Base-by-base conservation (phyloP, 2,113 vertebrate genomes). In the Heterochromis multidens region DNA sequence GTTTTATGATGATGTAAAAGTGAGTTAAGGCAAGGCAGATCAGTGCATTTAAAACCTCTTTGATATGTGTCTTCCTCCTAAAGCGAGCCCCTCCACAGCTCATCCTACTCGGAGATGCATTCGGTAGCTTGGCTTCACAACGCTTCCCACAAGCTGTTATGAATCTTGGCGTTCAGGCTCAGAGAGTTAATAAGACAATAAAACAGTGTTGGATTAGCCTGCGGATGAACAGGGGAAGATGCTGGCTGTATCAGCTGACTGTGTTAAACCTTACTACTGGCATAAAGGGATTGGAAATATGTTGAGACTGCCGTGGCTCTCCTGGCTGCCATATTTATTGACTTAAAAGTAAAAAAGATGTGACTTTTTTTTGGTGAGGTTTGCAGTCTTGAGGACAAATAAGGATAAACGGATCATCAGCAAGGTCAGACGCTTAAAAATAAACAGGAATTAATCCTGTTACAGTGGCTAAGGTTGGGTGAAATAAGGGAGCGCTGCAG, bases 1-100 rank as follows among this genome's bases (percentile, higher is more conserved):
- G 93, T 88, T 94, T 95, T 93, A 94, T 87, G 92, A 92, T 94
- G 90, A 94, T 94, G 90, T 87, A 89, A 91, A 89, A 94, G 86
- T 88, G 93, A 92, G 90, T 93, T 93, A 91, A 92, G 86, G 78
- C 83, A 80, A 54, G 49, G 62, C 61, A 77, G 91, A 94, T 92
- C 87, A 86, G 88, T 91, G 90, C 84, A 23, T 92, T 91, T 92
- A 93, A 93, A 92, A 56, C 80, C 81, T 79, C 87, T 90, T 61
- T 90, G 87, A 91, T 90, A 81, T 70, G 88, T 72, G 67, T 79
- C 84, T 80, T 88, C 83, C 84, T 81, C 23, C 72, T 27, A 6
- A 3, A 80, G 37, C 11, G 5, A 59, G 37, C 13, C 77, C 61
- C 56, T 37, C 74, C 74, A 43, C 23, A 4, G n/a, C 83, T 87